Evolutionary conservation across 2,113 vertebrate genomes (phyloP), one percentile per base, ranked within the genome.

Genomic region (Mesembrinibis cayennensis): DNA sequence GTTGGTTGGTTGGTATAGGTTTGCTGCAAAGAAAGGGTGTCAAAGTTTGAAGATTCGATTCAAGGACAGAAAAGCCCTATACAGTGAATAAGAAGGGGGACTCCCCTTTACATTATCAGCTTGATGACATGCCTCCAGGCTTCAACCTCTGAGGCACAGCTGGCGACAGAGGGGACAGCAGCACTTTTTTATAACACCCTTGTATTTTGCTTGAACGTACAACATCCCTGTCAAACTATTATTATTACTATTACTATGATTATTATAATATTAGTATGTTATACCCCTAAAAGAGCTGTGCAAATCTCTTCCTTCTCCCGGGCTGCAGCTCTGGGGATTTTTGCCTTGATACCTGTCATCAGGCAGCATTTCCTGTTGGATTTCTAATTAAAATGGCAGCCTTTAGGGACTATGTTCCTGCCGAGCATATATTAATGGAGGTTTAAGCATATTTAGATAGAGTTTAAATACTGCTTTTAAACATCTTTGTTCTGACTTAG

Each of bases 371-470:
- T 96, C 95, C 84, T 95, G 40, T 20, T 70, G 71, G 58, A 77
- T 89, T 82, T 91, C 78, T 94, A 94, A 96, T 95, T 94, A 84
- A 93, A 82, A 84, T 42, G 40, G 40, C 89, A 88, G 80, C 73
- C 92, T 91, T 22, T 63, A 59, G 93, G 93, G 91, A 87, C 87
- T 56, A 1, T n/a, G 27, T 63, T 87, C 58, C 69, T 93, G 85
- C 83, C 90, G 58, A 52, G 78, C 66, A 30, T 38, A 19, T 72
- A 53, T 76, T 72, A 34, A 66, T 65, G 58, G 50, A 91, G 45
- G 14, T 62, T n/a, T 76, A 61, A 38, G 71, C 65, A n/a, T 49
- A 53, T 93, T 95, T 66, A 53, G 91, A 55, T 67, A 18, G 22
- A 70, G 62, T 80, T 96, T 94, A 96, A 93, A 62, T 81, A 89